phyloP scores from a whole-genome alignment of 2,888 invertebrate genomes.

The Tenthredo amoena region DNA sequence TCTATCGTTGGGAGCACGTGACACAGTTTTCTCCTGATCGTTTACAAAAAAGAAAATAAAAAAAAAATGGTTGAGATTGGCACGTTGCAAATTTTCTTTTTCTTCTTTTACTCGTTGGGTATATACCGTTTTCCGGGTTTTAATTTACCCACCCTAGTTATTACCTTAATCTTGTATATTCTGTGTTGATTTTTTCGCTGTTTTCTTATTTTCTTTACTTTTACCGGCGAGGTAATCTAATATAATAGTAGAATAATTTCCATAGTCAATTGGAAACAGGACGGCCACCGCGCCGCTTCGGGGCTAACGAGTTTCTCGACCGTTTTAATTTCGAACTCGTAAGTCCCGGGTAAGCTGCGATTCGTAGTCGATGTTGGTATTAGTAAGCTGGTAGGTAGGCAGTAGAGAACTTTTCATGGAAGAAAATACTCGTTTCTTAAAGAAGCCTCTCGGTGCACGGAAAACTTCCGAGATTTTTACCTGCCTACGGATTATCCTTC shows the following conservation, averaged over 20 bases:
- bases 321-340: constrained; percentile 31
- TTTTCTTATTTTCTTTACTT: background rate
- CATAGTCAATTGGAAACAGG: constrained; percentile 27
- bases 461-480: background rate
- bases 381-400: constrained; percentile 9
- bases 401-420: background rate
- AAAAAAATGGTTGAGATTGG: background rate
- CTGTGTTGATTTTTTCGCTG: background rate
- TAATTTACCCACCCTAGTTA: background rate
- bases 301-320: constrained; percentile 38
- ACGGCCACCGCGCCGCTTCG: background rate
- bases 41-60: background rate
- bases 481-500: background rate
- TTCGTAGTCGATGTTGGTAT: constrained; percentile 39
- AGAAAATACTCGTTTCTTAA: constrained; percentile 10
- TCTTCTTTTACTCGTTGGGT: background rate
- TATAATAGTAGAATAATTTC: constrained; percentile 38
- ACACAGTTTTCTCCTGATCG: no score
- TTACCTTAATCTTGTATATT: background rate
- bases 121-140: background rate
- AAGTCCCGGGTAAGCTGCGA: constrained; percentile 32
- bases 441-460: background rate
- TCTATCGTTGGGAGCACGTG: no score
- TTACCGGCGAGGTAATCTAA: constrained; percentile 16
- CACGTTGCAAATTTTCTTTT: background rate